Evolutionary conservation across 2,888 invertebrate genomes (phyloP), one percentile per base, ranked within the genome.

Genomic region (Drosophila koepferae): DNA sequence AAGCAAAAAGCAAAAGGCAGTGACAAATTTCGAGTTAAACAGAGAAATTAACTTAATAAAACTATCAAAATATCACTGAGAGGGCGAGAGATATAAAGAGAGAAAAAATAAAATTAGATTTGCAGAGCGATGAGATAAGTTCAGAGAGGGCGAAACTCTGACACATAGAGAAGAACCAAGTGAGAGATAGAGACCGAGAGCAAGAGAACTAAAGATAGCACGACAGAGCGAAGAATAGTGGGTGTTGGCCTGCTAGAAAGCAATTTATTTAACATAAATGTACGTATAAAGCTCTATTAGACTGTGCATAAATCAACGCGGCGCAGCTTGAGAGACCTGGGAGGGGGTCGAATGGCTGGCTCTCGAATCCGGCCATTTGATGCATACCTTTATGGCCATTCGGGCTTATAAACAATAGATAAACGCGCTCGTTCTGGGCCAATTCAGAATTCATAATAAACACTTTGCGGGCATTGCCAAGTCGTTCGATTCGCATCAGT

Each of bases 351-450:
- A 61, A 55, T 51, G 59, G 67, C 70, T 74, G 40, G 53, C 10
- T 46, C 48, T 46, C 20, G 68, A 48, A 38, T 46, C 61, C 28
- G 63, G 58, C 66, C 60, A 73, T 86, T 89, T 84, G 87, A 87
- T 88, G 85, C 80, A 82, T 74, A 89, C 88, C 85, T 87, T 82
- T 79, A 85, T 79, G 74, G 76, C 71, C 77, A 70, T 72, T 82
- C 65, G 61, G 74, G 54, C 72, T 77, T 87, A 90, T 90, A 91
- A 91, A 90, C 86, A 90, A 83, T 80, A 84, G 85, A 91, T 87
- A 82, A 86, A 90, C 75, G 81, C 76, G 85, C 80, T 90, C 80
- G 74, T 87, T 87, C 68, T 73, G 80, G 56, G 59, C 77, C 77
- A 76, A 88, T 88, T 64, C 72, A 74, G 74, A 86, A 87, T 89